A percentile compares a stretch with the other conserved stretches of the same genome.
Conservation (phyloP, 2,888 invertebrate genomes). For the Phymatocera aterrima region DNA sequence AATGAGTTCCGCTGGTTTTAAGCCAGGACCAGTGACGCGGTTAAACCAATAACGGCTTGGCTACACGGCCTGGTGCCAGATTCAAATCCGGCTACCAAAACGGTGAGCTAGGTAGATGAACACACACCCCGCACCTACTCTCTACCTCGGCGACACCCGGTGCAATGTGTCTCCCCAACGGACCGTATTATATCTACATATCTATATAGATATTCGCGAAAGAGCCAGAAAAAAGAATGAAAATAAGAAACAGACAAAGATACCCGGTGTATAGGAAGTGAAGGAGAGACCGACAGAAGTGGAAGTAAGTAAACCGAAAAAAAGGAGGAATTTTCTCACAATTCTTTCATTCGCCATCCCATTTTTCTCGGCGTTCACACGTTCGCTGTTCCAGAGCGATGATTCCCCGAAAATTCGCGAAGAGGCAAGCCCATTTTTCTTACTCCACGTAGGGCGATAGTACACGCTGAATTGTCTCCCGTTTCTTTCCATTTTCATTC, state of each 20-base stretch:
- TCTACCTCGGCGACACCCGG: slow-evolving; percentile 18
- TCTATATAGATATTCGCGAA: background rate
- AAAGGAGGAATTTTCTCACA: background rate
- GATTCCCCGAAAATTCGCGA: slow-evolving; percentile 27
- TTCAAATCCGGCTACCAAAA: slow-evolving; percentile 67
- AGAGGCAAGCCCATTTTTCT: slow-evolving; percentile 33
- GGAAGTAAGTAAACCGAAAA: background rate
- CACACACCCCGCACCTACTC: background rate
- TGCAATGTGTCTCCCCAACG: slow-evolving; percentile 13
- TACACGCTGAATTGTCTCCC: background rate
- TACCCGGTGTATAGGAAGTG: background rate
- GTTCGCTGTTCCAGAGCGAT: slow-evolving; percentile 1
- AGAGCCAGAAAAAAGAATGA: background rate
- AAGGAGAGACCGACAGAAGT: background rate
- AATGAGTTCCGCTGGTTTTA: slow-evolving; percentile 67
- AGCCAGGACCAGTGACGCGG: slow-evolving; percentile 71
- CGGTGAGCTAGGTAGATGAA: slow-evolving; percentile 1
- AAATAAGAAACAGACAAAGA: background rate
- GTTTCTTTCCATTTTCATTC: background rate
- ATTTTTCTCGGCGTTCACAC: slow-evolving; percentile 10
- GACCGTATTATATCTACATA: background rate
- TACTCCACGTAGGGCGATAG: background rate
- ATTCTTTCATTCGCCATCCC: slow-evolving; percentile 1
- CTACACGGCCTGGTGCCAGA: slow-evolving; percentile 69
- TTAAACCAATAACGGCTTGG: slow-evolving; percentile 74